Evolutionary conservation across 2,888 invertebrate species (phyloP).

Genomic region (Eupithecia pulchellata): DNA sequence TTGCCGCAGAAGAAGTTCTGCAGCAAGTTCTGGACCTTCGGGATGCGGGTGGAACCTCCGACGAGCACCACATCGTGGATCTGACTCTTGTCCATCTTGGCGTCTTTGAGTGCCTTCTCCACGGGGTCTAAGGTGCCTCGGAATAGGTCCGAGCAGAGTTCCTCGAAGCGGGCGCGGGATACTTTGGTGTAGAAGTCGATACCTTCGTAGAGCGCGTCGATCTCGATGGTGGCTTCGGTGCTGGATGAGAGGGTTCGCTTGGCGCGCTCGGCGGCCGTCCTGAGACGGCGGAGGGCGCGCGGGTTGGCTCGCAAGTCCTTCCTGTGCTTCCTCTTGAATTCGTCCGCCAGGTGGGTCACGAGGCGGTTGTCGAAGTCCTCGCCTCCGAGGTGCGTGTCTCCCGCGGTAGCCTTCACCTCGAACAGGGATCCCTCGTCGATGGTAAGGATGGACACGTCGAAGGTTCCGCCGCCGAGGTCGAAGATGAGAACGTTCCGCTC

Average conservation of each 20-base stretch:
- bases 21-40: constrained; percentile 89
- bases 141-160: constrained; percentile 86
- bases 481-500: constrained; percentile 89
- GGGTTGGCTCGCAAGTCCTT: constrained; percentile 77
- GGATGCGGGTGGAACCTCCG: constrained; percentile 90
- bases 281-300: constrained; percentile 88
- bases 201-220: constrained; percentile 89
- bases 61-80: constrained; percentile 87
- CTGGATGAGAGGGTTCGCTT: constrained; percentile 71
- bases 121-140: constrained; percentile 88
- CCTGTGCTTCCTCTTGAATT: constrained; percentile 87
- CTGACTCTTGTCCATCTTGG: constrained; percentile 87
- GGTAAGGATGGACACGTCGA: constrained; percentile 93
- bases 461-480: constrained; percentile 91
- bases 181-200: constrained; percentile 85
- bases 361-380: constrained; percentile 88
- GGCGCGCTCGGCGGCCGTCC: constrained; percentile 88
- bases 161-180: constrained; percentile 89
- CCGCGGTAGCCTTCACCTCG: constrained; percentile 90
- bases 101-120: constrained; percentile 76
- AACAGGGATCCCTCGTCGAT: constrained; percentile 92
- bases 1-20: constrained; percentile 84
- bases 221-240: constrained; percentile 88
- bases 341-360: constrained; percentile 86
- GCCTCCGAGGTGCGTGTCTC: constrained; percentile 90